These are phyloP conservation scores for Brachyistius frenatus DNA, from an alignment of 2,113 vertebrate genomes.

Conservation along the genomic window DNA sequence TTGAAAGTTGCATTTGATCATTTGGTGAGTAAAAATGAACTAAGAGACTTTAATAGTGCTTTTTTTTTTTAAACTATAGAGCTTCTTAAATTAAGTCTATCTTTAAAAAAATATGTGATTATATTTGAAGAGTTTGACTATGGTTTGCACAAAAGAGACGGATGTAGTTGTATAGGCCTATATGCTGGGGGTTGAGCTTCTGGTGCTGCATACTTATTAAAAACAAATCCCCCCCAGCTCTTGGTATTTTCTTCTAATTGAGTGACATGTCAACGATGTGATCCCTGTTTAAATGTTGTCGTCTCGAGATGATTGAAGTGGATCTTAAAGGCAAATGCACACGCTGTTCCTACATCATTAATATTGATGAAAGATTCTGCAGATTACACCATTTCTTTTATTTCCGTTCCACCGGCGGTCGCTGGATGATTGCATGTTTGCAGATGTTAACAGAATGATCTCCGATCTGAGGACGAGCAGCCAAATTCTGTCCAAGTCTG, in stretches of 20 bases:
- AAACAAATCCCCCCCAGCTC: not conserved
- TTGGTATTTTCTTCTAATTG: not conserved
- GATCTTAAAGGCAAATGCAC: not conserved
- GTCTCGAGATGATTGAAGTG: too few relatives aligned
- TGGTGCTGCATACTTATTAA: not conserved
- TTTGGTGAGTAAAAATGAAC: not conserved
- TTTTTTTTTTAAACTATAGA: too few relatives aligned
- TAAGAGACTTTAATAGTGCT: too few relatives aligned
- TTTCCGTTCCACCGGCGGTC: slow-evolving; percentile 6
- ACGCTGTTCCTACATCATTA: not conserved
- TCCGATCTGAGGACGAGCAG: slow-evolving; percentile 4
- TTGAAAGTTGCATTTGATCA: not conserved
- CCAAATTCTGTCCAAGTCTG: slow-evolving; percentile 32
- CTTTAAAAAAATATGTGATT: too few relatives aligned
- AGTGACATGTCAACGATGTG: not conserved
- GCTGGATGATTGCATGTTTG: slow-evolving; percentile 28
- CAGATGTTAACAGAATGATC: slow-evolving; percentile 40
- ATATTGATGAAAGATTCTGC: slow-evolving; percentile 19
- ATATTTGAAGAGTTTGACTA: too few relatives aligned
- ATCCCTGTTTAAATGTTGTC: too few relatives aligned
- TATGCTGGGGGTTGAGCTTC: not conserved
- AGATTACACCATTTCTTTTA: slow-evolving; percentile 23
- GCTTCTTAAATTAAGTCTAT: too few relatives aligned
- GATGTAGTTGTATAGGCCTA: not conserved
- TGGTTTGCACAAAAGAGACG: too few relatives aligned